Conservation (phyloP, 1,140 invertebrate species). For the Drosophila tropicalis region DNA sequence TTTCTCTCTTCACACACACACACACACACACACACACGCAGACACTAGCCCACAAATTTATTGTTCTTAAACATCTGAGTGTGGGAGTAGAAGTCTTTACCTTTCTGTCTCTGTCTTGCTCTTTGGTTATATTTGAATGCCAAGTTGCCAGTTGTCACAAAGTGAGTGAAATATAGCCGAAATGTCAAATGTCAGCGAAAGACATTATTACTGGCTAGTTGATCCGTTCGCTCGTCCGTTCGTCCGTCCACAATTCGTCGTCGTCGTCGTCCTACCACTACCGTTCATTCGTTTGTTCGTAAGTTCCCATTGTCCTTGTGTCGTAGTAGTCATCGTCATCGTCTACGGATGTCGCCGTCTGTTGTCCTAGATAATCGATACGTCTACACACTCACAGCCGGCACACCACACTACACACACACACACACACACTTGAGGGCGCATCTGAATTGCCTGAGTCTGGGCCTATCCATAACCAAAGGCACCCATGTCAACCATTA, state of each 20-base stretch:
- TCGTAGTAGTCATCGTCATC: conserved; percentile 23
- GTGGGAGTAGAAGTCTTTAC: conserved; percentile 14
- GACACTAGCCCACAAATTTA: conserved; percentile 57
- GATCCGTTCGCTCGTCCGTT: conserved; percentile 59
- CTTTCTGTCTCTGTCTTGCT: conserved; percentile 4
- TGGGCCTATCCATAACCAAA: conserved; percentile 11
- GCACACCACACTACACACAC: conserved; percentile 2
- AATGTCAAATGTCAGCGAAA: conserved; percentile 82
- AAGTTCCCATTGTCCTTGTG: conserved; percentile 25
- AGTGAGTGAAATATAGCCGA: conserved; percentile 80
- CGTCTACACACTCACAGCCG: conserved; percentile 46
- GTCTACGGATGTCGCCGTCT: conserved; percentile 71
- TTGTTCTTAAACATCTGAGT: conserved; percentile 74
- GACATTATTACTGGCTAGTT: conserved; percentile 81
- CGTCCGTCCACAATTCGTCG: conserved; percentile 14
- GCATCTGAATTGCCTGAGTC: conserved; percentile 5
- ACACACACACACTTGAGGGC: conserved; percentile 4
- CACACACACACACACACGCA: conserved; percentile 26
- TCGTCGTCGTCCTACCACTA: background rate
- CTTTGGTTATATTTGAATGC: conserved; percentile 74
- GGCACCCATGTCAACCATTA: conserved; percentile 20
- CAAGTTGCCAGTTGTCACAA: conserved; percentile 80
- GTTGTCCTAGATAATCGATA: conserved; percentile 70
- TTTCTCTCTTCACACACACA: conserved; percentile 15
- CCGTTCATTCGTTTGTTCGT: background rate